Conservation (phyloP, 2,888 invertebrate genomes). For the Spodoptera exigua region DNA sequence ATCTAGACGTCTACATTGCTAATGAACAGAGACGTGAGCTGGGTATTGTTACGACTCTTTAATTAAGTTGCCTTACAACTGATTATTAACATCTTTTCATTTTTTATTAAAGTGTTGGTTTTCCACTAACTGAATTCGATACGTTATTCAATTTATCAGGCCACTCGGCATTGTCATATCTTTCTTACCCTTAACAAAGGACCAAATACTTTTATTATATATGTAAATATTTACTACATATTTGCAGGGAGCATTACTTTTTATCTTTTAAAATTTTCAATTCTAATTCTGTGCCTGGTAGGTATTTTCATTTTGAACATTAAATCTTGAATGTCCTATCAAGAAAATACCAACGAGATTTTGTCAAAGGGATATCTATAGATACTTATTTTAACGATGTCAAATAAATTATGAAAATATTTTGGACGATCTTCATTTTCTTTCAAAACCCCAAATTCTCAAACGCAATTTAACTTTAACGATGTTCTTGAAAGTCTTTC, state of each 20-base stretch:
- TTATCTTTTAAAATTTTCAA: constrained; percentile 36
- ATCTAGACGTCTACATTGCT: constrained; percentile 38
- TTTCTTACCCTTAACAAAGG: constrained; percentile 56
- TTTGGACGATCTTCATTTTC: constrained; percentile 20
- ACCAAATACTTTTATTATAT: constrained; percentile 61
- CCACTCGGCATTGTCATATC: constrained; percentile 47
- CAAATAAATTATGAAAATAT: constrained; percentile 32
- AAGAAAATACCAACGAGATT: constrained; percentile 7
- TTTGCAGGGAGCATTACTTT: constrained; percentile 45
- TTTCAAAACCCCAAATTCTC: not conserved
- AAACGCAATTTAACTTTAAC: too few species aligned
- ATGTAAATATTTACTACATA: constrained; percentile 63
- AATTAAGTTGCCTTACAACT: constrained; percentile 22
- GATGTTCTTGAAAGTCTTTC: too few species aligned
- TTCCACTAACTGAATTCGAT: constrained; percentile 62
- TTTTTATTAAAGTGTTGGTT: constrained; percentile 31
- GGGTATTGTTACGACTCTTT: constrained; percentile 20
- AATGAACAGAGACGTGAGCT: constrained; percentile 23
- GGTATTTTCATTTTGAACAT: constrained; percentile 17
- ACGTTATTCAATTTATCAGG: constrained; percentile 65
- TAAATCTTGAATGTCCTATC: constrained; percentile 2
- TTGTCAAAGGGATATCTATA: constrained; percentile 16
- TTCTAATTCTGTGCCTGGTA: constrained; percentile 28
- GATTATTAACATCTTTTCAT: constrained; percentile 20
- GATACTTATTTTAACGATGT: constrained; percentile 8